Conservation (phyloP, 2,888 invertebrate species). For the Napeogenes inachia region DNA sequence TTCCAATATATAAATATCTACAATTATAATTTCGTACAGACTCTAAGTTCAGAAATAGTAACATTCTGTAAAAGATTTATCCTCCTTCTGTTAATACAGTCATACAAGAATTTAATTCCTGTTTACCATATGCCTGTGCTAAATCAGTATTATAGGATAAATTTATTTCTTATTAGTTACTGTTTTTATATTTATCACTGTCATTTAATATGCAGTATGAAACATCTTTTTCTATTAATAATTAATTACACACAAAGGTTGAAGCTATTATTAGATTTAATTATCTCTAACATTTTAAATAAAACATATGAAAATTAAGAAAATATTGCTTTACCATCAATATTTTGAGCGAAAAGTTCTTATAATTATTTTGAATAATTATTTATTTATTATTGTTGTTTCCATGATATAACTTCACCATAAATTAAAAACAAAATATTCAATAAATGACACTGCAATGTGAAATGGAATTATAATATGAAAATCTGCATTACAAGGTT, state of each 20-base stretch:
- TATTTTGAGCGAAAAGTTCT: neutral
- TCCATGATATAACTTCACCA: no score
- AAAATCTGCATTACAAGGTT: conserved; percentile 40
- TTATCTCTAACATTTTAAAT: neutral
- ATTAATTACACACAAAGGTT: neutral
- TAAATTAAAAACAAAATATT: no score
- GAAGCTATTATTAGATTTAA: no score
- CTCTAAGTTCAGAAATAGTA: neutral
- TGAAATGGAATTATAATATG: conserved; percentile 15
- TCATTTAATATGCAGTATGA: no score
- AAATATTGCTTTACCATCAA: neutral
- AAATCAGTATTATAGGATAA: neutral
- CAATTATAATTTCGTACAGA: neutral
- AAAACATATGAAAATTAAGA: neutral
- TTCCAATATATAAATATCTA: neutral
- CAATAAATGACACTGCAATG: no score
- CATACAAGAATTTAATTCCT: neutral
- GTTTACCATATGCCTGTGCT: neutral
- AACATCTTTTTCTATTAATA: neutral
- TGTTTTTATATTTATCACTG: no score
- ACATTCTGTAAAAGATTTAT: neutral
- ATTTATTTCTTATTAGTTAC: no score
- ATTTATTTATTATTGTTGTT: no score
- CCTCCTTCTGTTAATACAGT: neutral
- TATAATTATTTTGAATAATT: neutral